Percentiles rank a stretch among this genome's conserved stretches.
phyloP scores from a whole-genome alignment of 2,888 invertebrate species.

The Rhodophaea formosa region DNA sequence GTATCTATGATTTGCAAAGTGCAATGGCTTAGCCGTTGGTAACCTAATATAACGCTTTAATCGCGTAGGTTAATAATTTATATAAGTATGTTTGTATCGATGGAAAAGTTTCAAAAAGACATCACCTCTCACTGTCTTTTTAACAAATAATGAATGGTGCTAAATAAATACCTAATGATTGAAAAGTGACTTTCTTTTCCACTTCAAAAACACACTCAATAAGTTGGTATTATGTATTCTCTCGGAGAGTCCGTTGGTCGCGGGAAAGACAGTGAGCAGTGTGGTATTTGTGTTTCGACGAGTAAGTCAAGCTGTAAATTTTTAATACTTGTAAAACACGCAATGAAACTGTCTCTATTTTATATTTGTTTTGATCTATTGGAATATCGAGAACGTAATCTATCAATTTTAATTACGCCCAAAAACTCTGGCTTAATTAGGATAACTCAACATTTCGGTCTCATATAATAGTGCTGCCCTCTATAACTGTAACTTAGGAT shows the following conservation, averaged over 20 bases:
- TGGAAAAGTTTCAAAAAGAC: constrained; percentile 70
- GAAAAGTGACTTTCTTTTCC: constrained; percentile 26
- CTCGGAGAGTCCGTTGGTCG: constrained; percentile 29
- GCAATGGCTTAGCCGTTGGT: constrained; percentile 62
- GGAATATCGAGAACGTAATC: neutral
- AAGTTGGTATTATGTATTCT: constrained; percentile 35
- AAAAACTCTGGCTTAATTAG: constrained; percentile 5
- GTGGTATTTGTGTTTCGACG: constrained; percentile 56
- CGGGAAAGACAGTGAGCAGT: constrained; percentile 60
- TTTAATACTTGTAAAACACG: constrained; percentile 54
- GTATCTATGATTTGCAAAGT: constrained; percentile 30
- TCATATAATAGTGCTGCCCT: constrained; percentile 7
- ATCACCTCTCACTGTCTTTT: constrained; percentile 63
- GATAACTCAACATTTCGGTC: neutral
- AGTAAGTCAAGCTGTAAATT: constrained; percentile 61
- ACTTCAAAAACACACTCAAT: constrained; percentile 38
- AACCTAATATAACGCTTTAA: constrained; percentile 63
- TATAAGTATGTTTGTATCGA: constrained; percentile 52
- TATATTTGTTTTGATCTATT: constrained; percentile 19
- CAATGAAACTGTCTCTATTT: constrained; percentile 42
- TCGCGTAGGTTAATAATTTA: constrained; percentile 54
- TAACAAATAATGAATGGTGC: constrained; percentile 56
- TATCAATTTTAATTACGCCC: neutral
- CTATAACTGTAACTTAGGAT: neutral
- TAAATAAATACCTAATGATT: constrained; percentile 41